Percentiles rank a stretch among this genome's conserved stretches.
Conservation (phyloP, 2,888 invertebrate genomes). For the Latrodectus hesperus region DNA sequence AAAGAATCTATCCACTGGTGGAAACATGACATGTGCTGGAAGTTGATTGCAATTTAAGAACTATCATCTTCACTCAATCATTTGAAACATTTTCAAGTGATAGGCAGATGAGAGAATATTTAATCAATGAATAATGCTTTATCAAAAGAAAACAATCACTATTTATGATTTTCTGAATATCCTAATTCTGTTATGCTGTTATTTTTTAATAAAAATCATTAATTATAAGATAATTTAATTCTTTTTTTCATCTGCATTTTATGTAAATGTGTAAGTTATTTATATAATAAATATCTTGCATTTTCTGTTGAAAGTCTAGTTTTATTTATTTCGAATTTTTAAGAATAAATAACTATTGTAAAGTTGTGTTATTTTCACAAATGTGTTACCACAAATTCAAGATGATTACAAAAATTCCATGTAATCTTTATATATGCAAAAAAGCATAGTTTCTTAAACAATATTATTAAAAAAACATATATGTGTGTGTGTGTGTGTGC, state of each 20-base stretch:
- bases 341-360: too few relatives aligned
- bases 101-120: conserved; percentile 43
- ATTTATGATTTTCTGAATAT: conserved; percentile 15
- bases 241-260: conserved; percentile 18
- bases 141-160: conserved; percentile 16
- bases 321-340: too few relatives aligned
- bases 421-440: too few relatives aligned
- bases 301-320: conserved; percentile 26
- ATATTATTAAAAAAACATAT: too few relatives aligned
- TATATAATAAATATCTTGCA: conserved; percentile 61
- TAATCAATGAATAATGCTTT: conserved; percentile 12
- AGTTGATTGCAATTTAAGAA: conserved; percentile 18
- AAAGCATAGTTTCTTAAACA: too few relatives aligned
- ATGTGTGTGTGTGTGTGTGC: too few relatives aligned
- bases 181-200: conserved; percentile 18
- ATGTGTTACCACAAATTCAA: too few relatives aligned
- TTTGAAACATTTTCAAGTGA: conserved; percentile 31
- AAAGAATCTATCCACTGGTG: conserved; percentile 37
- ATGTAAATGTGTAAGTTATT: conserved; percentile 63
- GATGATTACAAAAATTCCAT: too few relatives aligned
- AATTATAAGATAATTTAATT: conserved; percentile 1
- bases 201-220: conserved; percentile 20
- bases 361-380: too few relatives aligned
- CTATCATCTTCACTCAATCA: conserved; percentile 12
- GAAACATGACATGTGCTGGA: conserved; percentile 12